phyloP scores from a whole-genome alignment of 2,113 vertebrate species.

The Corydoras sp. region DNA sequence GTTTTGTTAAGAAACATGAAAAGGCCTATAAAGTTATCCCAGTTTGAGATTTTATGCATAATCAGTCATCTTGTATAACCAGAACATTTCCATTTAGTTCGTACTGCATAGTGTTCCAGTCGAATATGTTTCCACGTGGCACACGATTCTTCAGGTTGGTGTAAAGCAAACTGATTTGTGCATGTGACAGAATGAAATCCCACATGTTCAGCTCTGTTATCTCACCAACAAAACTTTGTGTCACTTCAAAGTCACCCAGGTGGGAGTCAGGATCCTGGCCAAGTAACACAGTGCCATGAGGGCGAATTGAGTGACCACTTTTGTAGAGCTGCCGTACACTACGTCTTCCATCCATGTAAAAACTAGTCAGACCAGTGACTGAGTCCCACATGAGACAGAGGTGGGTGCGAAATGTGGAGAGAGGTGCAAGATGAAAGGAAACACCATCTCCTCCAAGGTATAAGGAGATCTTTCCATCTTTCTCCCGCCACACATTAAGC shows the following conservation, averaged over 20 bases:
- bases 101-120: conserved; percentile 69
- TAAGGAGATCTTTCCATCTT: conserved; percentile 61
- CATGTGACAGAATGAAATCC: conserved; percentile 66
- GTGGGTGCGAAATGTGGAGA: conserved; percentile 66
- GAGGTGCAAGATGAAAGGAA: conserved; percentile 60
- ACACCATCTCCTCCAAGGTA: conserved; percentile 62
- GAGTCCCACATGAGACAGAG: conserved; percentile 73
- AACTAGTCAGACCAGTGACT: conserved; percentile 58
- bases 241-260: conserved; percentile 58
- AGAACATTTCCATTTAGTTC: conserved; percentile 67
- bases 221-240: conserved; percentile 70
- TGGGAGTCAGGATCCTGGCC: conserved; percentile 69
- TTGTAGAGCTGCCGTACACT: conserved; percentile 70
- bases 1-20: too few species aligned
- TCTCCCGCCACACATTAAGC: conserved; percentile 71
- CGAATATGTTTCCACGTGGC: conserved; percentile 67
- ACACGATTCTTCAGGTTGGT: conserved; percentile 52
- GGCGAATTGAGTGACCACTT: conserved; percentile 59
- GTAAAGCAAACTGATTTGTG: conserved; percentile 62
- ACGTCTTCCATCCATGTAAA: conserved; percentile 65
- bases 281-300: conserved; percentile 60
- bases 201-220: conserved; percentile 74
- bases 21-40: background rate
- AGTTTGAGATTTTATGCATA: conserved; percentile 7
- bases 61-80: conserved; percentile 68